These are phyloP conservation scores for Coelinius sp. DNA, from an alignment of 2,888 invertebrate species.

Conservation along the genomic window DNA sequence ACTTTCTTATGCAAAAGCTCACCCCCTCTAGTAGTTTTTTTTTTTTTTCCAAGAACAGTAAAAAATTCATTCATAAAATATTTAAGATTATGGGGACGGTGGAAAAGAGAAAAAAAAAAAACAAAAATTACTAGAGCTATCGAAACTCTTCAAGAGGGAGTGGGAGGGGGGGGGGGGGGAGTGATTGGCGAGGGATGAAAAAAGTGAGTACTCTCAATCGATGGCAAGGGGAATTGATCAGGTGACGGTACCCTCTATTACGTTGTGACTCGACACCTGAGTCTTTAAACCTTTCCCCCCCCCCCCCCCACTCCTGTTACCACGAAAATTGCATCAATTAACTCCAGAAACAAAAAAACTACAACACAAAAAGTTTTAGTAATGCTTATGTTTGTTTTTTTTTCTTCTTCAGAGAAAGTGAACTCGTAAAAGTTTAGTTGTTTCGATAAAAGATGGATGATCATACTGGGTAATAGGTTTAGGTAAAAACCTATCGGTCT, in stretches of 20 bases:
- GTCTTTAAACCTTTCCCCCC: background rate
- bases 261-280: constrained; percentile 8
- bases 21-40: constrained; percentile 28
- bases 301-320: too few species aligned
- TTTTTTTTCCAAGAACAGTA: constrained; percentile 3
- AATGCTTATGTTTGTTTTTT: background rate
- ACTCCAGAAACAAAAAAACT: background rate
- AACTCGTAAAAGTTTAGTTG: constrained; percentile 13
- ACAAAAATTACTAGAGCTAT: background rate
- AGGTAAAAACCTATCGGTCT: constrained; percentile 64
- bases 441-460: constrained; percentile 70
- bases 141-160: background rate
- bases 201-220: constrained; percentile 32
- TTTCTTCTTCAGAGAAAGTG: background rate
- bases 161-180: background rate
- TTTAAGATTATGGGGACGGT: background rate
- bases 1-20: constrained; percentile 6
- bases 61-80: constrained; percentile 1
- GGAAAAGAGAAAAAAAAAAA: background rate
- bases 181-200: constrained; percentile 22
- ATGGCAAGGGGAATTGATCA: constrained; percentile 8
- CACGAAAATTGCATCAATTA: constrained; percentile 10
- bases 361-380: background rate
- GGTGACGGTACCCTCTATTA: background rate
- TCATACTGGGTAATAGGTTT: constrained; percentile 54